Base-by-base conservation (phyloP, 64 coral and sea anemone species). In the Catalaphyllia jardinei region DNA sequence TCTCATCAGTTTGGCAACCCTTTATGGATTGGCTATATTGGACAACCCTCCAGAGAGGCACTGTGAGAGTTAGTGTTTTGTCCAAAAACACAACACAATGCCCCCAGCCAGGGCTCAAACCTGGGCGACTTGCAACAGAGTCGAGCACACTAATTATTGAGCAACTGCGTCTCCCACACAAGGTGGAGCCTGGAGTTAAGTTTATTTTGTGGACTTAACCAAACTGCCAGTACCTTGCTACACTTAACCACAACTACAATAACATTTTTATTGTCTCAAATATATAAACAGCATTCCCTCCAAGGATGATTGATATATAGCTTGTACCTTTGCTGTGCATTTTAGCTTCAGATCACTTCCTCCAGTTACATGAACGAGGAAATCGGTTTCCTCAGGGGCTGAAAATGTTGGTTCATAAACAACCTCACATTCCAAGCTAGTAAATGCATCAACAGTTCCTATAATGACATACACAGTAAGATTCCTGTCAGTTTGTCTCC, bases 381-480 rank as follows among this genome's bases (percentile, higher is more conserved):
- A 98, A n/a, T 84, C 62, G 25, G 87, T 91, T 55, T 89, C 90
- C 35, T 84, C 79, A 52, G 96, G 93, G 7, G 90, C 91, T 10
- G 93, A 95, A 79, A 91, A 99, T 24, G 97, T 78, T 52, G 97
- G 91, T 64, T 95, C 76, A 81, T 95, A 99, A 12, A 91, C 88
- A 18, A 99, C 88, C 46, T 99, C 93, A 86, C 97, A 99, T 15
- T 95, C 94, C 10, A 99, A 49, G 52, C 77, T 90, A 42, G 97
- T 95, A 30, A 95, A 95, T n/a, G 97, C 93, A 62, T 99, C 97
- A 67, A 99, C 97, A 39, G 90, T 89, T 52, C 97, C 97, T 99
- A 86, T 12, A 86, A 75, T 31, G 65, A 10, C 19, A 18, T 63
- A 35, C 10, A 35, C 78, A 50, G 51, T 75, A 8, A 65, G 8